Evolutionary conservation across 2,888 invertebrate genomes (phyloP).

Genomic region (Hypselothyrea guttata): DNA sequence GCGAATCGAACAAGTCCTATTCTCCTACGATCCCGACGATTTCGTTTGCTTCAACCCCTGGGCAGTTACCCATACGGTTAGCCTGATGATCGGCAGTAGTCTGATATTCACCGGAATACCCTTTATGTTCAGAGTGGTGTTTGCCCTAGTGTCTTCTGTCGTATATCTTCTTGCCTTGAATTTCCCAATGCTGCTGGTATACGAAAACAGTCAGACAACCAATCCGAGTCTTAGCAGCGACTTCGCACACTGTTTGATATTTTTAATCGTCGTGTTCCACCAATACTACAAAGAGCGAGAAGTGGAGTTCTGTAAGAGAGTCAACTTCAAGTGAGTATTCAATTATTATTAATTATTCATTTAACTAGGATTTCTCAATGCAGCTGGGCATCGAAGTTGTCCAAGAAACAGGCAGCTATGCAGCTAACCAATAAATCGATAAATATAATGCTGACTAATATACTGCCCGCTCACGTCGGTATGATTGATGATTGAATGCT

Average conservation of each 20-base stretch:
- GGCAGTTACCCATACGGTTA: conserved; percentile 83
- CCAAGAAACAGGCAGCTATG: conserved; percentile 92
- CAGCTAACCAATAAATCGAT: conserved; percentile 92
- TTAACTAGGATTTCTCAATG: no score
- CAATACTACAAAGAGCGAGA: conserved; percentile 93
- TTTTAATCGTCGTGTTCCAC: conserved; percentile 88
- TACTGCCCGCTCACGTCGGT: conserved; percentile 96
- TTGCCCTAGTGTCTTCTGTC: conserved; percentile 84
- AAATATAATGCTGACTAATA: conserved; percentile 93
- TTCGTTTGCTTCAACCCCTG: conserved; percentile 78
- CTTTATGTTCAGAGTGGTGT: conserved; percentile 88
- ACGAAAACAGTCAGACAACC: conserved; percentile 86
- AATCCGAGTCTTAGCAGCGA: conserved; percentile 87
- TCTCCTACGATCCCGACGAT: conserved; percentile 25
- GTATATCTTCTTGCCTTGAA: conserved; percentile 88
- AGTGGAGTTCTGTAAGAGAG: conserved; percentile 92
- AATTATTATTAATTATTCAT: neutral
- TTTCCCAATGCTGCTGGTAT: conserved; percentile 84
- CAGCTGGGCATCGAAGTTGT: conserved; percentile 87
- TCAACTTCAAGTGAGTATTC: conserved; percentile 88
- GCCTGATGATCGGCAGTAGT: conserved; percentile 85
- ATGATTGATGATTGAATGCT: conserved; percentile 64
- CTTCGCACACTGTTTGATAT: conserved; percentile 87
- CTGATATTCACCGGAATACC: conserved; percentile 93
- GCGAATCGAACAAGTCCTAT: conserved; percentile 43